Conservation (phyloP, 2,888 invertebrate species). For the Synanthedon myopaeformis region DNA sequence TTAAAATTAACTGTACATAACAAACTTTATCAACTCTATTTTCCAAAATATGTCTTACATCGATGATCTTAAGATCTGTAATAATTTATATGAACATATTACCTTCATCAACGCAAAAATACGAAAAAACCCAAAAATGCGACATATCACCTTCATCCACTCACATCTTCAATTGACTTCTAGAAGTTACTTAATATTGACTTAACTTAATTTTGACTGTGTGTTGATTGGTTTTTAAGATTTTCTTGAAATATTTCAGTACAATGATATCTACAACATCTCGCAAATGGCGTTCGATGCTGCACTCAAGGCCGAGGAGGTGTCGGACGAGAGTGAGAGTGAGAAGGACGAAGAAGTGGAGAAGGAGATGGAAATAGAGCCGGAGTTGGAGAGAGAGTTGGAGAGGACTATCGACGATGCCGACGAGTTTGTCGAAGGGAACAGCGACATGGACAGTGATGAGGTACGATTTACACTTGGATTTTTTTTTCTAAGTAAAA, state of each 20-base stretch:
- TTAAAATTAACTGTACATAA: too few species aligned
- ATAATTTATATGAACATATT: too few species aligned
- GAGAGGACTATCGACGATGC: conserved; percentile 72
- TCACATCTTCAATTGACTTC: too few species aligned
- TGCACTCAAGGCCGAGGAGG: conserved; percentile 88
- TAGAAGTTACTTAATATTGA: not conserved
- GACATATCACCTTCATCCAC: too few species aligned
- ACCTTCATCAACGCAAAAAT: too few species aligned
- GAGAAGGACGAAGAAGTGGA: conserved; percentile 74
- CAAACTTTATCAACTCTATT: too few species aligned
- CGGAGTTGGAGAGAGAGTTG: conserved; percentile 74
- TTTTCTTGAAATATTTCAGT: conserved; percentile 63
- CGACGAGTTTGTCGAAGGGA: conserved; percentile 79
- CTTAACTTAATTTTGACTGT: too few species aligned
- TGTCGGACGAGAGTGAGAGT: conserved; percentile 78
- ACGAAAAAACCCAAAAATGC: too few species aligned
- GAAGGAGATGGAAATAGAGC: conserved; percentile 63
- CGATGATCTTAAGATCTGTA: too few species aligned
- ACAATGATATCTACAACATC: conserved; percentile 98
- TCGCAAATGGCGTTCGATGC: conserved; percentile 95
- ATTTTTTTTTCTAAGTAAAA: not conserved
- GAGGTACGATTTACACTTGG: conserved; percentile 24
- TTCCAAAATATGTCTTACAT: too few species aligned
- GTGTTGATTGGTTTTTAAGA: too few species aligned
- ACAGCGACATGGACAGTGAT: conserved; percentile 72